Evolutionary conservation across 2,888 invertebrate genomes (phyloP).

Genomic region (Chloroclysta siterata): DNA sequence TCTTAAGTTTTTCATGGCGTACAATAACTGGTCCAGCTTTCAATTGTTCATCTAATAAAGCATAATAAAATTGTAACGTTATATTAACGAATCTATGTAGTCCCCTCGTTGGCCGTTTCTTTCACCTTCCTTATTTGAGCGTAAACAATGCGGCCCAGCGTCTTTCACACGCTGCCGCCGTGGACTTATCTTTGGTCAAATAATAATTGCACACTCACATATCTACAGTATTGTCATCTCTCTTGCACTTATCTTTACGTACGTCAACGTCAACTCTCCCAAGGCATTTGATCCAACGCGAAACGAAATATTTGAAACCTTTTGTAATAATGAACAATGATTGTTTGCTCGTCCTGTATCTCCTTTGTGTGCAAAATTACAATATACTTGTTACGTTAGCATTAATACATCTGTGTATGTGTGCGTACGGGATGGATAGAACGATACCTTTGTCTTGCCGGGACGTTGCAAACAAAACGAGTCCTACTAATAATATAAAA

Average conservation of each 20-base stretch:
- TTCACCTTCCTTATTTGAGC: conserved; percentile 81
- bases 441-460: conserved; percentile 83
- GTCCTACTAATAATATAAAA: conserved; percentile 82
- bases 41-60: conserved; percentile 65
- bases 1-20: conserved; percentile 40
- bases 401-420: conserved; percentile 72
- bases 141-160: conserved; percentile 81
- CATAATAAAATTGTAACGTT: conserved; percentile 66
- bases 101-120: conserved; percentile 69
- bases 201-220: conserved; percentile 81
- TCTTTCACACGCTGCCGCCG: conserved; percentile 82
- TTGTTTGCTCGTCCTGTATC: conserved; percentile 83
- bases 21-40: conserved; percentile 53
- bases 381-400: conserved; percentile 82
- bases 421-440: conserved; percentile 81
- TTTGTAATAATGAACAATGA: conserved; percentile 85
- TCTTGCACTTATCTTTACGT: conserved; percentile 68
- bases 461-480: conserved; percentile 83
- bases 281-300: conserved; percentile 82
- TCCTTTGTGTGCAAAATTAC: conserved; percentile 84
- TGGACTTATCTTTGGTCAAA: conserved; percentile 84
- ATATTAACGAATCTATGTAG: conserved; percentile 67
- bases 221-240: conserved; percentile 61
- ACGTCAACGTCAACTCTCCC: conserved; percentile 74
- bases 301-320: conserved; percentile 83